Conservation (phyloP, 2,888 invertebrate genomes). For the Petrophora chlorosata region DNA sequence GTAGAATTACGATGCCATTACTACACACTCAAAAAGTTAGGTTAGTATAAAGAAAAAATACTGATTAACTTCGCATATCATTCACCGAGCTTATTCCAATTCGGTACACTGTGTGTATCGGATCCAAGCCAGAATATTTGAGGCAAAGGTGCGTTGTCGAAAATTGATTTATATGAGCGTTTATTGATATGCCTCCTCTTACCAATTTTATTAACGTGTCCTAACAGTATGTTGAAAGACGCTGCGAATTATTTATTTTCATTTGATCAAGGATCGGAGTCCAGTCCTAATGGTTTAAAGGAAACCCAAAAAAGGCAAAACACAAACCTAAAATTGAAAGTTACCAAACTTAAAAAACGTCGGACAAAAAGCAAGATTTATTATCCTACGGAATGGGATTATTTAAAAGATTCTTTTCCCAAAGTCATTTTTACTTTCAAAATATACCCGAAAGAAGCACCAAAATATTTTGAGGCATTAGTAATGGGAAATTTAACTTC, state of each 20-base stretch:
- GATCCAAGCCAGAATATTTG: too few relatives aligned
- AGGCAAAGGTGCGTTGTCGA: too few relatives aligned
- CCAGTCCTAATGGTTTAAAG: conserved; percentile 3
- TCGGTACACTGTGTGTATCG: too few relatives aligned
- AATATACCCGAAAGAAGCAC: background rate
- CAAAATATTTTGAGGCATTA: conserved; percentile 26
- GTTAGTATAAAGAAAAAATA: too few relatives aligned
- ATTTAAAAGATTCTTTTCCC: conserved; percentile 27
- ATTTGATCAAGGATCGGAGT: conserved; percentile 6
- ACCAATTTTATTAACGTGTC: too few relatives aligned
- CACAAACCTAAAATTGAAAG: conserved; percentile 34
- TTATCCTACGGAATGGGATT: conserved; percentile 43
- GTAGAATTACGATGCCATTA: too few relatives aligned
- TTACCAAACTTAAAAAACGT: conserved; percentile 36
- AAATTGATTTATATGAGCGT: too few relatives aligned
- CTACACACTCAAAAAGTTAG: too few relatives aligned
- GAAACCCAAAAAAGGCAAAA: conserved; percentile 15
- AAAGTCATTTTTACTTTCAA: conserved; percentile 22
- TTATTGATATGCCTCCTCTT: too few relatives aligned
- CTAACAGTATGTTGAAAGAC: background rate
- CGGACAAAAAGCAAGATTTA: conserved; percentile 45
- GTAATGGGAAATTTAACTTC: conserved; percentile 2
- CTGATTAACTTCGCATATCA: too few relatives aligned
- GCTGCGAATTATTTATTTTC: background rate
- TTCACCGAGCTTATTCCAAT: too few relatives aligned